phyloP scores from a whole-genome alignment of 1,140 invertebrate genomes.

The Parapsyche elsis region DNA sequence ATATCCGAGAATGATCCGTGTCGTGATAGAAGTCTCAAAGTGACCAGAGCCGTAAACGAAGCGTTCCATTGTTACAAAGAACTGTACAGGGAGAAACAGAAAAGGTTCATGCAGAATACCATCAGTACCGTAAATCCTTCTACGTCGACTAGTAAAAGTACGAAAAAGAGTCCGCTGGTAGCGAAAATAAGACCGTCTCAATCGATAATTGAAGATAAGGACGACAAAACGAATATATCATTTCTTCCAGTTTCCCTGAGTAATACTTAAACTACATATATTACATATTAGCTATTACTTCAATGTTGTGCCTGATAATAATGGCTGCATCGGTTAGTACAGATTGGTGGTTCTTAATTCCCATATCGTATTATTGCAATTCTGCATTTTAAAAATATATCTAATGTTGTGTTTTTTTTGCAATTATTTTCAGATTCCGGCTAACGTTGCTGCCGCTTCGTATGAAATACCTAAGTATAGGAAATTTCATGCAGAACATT shows the following conservation, averaged over 20 bases:
- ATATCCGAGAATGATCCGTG: slow-evolving; percentile 35
- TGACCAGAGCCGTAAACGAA: slow-evolving; percentile 25
- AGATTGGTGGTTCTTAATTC: no score
- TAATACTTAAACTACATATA: not conserved
- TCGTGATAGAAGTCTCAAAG: slow-evolving; percentile 27
- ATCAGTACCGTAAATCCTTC: not conserved
- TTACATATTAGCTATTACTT: not conserved
- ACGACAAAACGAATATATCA: not conserved
- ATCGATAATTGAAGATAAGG: not conserved
- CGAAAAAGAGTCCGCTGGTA: not conserved
- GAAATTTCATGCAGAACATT: slow-evolving; percentile 42
- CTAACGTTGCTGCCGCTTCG: not conserved
- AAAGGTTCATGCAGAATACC: slow-evolving; percentile 13
- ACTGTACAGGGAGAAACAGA: slow-evolving; percentile 30
- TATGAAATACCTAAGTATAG: slow-evolving; percentile 39
- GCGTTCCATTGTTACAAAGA: slow-evolving; percentile 34
- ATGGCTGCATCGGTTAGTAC: no score
- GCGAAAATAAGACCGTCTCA: slow-evolving; percentile 11
- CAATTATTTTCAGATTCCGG: not conserved
- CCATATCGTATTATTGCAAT: no score
- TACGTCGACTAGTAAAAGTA: not conserved
- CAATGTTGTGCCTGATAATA: no score
- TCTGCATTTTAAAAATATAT: not conserved
- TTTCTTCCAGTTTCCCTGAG: not conserved
- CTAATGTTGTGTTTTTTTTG: not conserved